Base-by-base conservation (phyloP, 2,113 vertebrate species). In the Poeciliopsis turrubarensis region DNA sequence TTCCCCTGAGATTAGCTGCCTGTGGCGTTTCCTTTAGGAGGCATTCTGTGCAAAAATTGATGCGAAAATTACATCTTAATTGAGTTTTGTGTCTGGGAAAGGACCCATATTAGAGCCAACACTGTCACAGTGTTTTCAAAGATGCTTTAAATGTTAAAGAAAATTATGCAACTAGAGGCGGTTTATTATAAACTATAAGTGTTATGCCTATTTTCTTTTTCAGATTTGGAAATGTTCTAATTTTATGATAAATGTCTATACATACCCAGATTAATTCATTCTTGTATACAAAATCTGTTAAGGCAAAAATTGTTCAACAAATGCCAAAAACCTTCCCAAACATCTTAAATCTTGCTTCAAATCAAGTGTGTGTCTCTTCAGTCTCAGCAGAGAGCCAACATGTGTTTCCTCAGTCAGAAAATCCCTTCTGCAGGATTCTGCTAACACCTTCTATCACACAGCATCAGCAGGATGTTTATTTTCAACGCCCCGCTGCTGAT, bases 41-140 rank as follows among this genome's bases (percentile, higher is more conserved):
- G 83, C 85, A 75, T 74, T 89, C 83, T 63, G 74, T 69, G 81
- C 82, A 88, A 86, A 91, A 92, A 90, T 81, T 87, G 82, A 89
- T 87, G 79, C 77, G 84, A 84, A 89, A 92, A 82, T 86, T 63
- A 68, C 80, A 60, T 83, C 74, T 86, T 92, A 92, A 92, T 93
- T 91, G 89, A 80, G 80, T 90, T 90, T 85, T 68, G 70, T 70
- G 88, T 77, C 90, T 75, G 65, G 72, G 81, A 85, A 85, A 67
- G 74, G 70, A 86, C 80, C 62, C 68, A 74, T 81, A 76, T 85
- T 82, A 37, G 74, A 80, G 78, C 12, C 11, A 29, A 70, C 41
- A 61, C 32, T 65, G 65, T 80, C 60, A 78, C 81, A 77, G 65
- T 73, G 5, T 27, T 70, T 82, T 75, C 70, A 80, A 85, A 84